Evolutionary conservation across 92 coral and sea anemone genomes (phyloP).

Genomic region (Epizoanthus scotinus): DNA sequence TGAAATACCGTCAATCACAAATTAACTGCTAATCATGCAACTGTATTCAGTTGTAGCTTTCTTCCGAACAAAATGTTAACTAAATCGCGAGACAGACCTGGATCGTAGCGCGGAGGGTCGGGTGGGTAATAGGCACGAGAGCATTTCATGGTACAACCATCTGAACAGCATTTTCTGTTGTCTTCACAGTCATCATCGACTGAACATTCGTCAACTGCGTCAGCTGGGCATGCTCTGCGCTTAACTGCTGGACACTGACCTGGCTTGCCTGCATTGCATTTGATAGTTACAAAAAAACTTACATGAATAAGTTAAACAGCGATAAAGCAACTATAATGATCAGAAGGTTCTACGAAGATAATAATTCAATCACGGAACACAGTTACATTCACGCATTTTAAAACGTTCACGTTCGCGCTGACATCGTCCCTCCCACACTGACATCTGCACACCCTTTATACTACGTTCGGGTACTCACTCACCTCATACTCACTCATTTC

Average conservation of each 20-base stretch:
- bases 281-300: background rate
- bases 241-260: background rate
- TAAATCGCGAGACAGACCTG: background rate
- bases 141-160: constrained; percentile 4
- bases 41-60: background rate
- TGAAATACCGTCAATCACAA: too few species aligned
- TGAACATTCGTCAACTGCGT: constrained; percentile 4
- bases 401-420: too few species aligned
- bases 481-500: too few species aligned
- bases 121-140: background rate
- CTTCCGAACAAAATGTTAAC: background rate
- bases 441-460: too few species aligned
- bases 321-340: too few species aligned
- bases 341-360: too few species aligned
- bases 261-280: background rate
- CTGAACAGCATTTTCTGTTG: background rate
- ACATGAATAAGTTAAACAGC: too few species aligned
- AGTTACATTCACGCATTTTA: too few species aligned
- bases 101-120: constrained; percentile 9
- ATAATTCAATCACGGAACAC: too few species aligned
- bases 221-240: background rate
- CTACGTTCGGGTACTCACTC: too few species aligned
- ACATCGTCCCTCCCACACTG: too few species aligned
- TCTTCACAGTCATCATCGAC: background rate
- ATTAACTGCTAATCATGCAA: too few species aligned